These are phyloP conservation scores for Lindbergichthys nudifrons DNA, from an alignment of 2,797 vertebrate species.

Conservation along the genomic window DNA sequence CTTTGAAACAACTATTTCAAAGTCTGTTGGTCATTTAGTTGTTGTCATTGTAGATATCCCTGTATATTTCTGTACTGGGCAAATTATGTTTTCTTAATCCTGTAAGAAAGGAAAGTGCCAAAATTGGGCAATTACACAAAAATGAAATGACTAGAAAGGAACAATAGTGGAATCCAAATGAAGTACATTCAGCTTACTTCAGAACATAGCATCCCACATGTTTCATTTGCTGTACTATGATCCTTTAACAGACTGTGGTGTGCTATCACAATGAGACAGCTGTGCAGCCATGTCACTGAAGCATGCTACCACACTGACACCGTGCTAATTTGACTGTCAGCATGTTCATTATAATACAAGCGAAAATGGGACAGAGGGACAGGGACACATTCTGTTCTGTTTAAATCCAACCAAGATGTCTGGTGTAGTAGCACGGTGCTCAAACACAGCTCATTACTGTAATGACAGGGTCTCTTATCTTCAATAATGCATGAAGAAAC, in stretches of 20 bases:
- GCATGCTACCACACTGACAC: constrained; percentile 68
- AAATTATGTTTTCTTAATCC: background rate
- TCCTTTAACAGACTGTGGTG: constrained; percentile 57
- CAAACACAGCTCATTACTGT: constrained; percentile 52
- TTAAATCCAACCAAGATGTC: constrained; percentile 63
- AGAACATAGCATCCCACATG: constrained; percentile 32
- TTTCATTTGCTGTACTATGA: constrained; percentile 60
- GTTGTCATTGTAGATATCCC: background rate
- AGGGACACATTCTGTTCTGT: constrained; percentile 50
- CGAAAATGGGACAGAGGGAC: constrained; percentile 44
- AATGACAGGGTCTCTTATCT: constrained; percentile 67
- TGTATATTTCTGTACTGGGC: background rate
- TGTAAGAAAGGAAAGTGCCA: background rate
- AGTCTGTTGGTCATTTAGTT: background rate
- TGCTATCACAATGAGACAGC: constrained; percentile 79
- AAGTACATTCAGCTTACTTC: constrained; percentile 32
- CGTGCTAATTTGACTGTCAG: constrained; percentile 79
- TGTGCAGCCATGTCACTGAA: constrained; percentile 67
- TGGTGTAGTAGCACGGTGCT: constrained; percentile 35
- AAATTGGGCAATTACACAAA: constrained; percentile 5
- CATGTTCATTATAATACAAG: constrained; percentile 69
- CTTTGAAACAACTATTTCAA: background rate
- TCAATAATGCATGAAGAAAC: constrained; percentile 45
- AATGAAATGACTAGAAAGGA: constrained; percentile 7
- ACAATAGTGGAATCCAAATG: constrained; percentile 37